phyloP scores from a whole-genome alignment of 2,888 invertebrate species.

The Alentia gelatinosa region DNA sequence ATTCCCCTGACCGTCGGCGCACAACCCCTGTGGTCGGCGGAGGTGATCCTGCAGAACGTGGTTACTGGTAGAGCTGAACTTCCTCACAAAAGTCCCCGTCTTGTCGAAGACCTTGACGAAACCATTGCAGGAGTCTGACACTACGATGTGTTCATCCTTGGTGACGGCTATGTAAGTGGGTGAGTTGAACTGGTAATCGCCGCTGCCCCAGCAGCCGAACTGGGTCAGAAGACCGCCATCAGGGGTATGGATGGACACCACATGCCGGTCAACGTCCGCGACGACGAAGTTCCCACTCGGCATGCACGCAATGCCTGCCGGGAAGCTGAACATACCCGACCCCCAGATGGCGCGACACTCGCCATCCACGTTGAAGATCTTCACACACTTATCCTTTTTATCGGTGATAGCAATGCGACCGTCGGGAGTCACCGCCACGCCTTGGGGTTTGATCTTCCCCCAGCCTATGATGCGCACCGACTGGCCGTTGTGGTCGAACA shows the following conservation, averaged over 20 bases:
- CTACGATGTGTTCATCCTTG: slow-evolving; percentile 61
- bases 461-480: slow-evolving; percentile 64
- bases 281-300: slow-evolving; percentile 61
- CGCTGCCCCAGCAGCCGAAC: slow-evolving; percentile 61
- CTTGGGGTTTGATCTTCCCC: slow-evolving; percentile 65
- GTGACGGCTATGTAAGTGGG: slow-evolving; percentile 63
- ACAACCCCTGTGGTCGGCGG: slow-evolving; percentile 62
- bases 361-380: slow-evolving; percentile 59
- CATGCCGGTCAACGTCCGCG: slow-evolving; percentile 61
- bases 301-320: slow-evolving; percentile 61
- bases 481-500: slow-evolving; percentile 62
- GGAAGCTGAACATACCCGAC: slow-evolving; percentile 59
- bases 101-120: slow-evolving; percentile 62
- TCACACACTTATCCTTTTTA: slow-evolving; percentile 63
- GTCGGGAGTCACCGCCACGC: slow-evolving; percentile 55
- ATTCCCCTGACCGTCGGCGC: slow-evolving; percentile 59
- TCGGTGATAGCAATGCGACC: slow-evolving; percentile 64
- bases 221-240: slow-evolving; percentile 59
- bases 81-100: slow-evolving; percentile 57
- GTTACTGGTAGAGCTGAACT: slow-evolving; percentile 31
- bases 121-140: slow-evolving; percentile 62
- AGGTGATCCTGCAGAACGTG: slow-evolving; percentile 50
- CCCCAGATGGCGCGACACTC: slow-evolving; percentile 58
- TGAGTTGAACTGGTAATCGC: slow-evolving; percentile 62
- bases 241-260: slow-evolving; percentile 61